Base-by-base conservation (phyloP, 2,113 vertebrate genomes). In the Plotosus lineatus region DNA sequence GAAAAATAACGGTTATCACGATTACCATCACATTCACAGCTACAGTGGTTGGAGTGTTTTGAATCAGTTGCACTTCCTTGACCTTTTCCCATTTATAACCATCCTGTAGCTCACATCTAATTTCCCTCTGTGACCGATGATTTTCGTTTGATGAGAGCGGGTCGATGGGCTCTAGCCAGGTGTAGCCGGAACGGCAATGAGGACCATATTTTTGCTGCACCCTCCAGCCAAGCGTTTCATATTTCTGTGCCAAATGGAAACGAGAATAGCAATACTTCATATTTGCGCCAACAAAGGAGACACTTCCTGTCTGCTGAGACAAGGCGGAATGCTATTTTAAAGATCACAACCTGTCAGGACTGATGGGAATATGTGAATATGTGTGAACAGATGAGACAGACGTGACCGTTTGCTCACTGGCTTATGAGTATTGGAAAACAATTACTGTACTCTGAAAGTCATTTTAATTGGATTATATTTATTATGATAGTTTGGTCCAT, bases 191-290 rank as follows among this genome's bases (percentile, higher is more conserved):
- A 71, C 46, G n/a, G 65, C 63, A 76, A 42, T 61, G 3, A 76
- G 61, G 42, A 12, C n/a, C 71, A 71, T 77, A 78, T 56, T 68
- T 56, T 40, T 21, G 14, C 60, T 68, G 17, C 60, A 55, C 56
- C 61, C 51, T 65, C 48, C 60, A 73, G n/a, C 51, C 69, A 56
- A 75, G 46, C 73, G 21, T 15, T 72, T 69, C 50, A 19, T 58
- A 85, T 48, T 36, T 82, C 10, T 4, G 17, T 33, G 28, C 46
- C 76, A 76, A 77, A 84, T 75, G 66, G 26, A 71, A 26, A 38
- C 19, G n/a, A 58, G 79, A 40, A 82, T 46, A 75, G 53, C 53
- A 79, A 71, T 77, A 74, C 66, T 79, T 82, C 61, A 51, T 71
- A 42, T 68, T 79, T 28, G 26, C 66, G 36, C n/a, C 76, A 55